Base-by-base conservation (phyloP, 2,888 invertebrate genomes). In the Philereme transversata region DNA sequence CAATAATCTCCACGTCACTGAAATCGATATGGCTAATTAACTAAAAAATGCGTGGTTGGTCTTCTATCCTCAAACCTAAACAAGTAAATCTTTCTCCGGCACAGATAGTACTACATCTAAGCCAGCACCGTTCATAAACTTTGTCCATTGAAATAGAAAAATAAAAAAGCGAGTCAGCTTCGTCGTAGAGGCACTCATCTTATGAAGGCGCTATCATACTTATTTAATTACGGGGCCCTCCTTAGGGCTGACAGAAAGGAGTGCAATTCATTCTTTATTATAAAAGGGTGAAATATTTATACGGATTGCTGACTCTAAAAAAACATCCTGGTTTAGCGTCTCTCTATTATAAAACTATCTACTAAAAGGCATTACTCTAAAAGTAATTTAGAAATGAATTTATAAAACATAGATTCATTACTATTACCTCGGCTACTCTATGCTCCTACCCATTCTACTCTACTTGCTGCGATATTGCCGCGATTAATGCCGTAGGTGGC, bases 21-120 rank as follows among this genome's bases (percentile, higher is more conserved):
- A 68, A 68, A 83, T 65, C 60, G 69, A 87, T 86, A 83, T 63
- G 69, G 86, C 86, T 87, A 88, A 87, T 87, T 87, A 87, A 76
- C 49, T 40, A 67, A 62, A 57, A 62, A 58, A 60, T 73, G 76
- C 54, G 73, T 53, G 53, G 67, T 59, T 11, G 52, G 45, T 34
- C 11, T 48, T 9, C 4, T 35, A 60, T 41, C 10, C 34, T 4
- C 41, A 58, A 46, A 36, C 57, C 48, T 41, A 51, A 57, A 22
- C 49, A 50, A 47, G 38, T 40, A 53, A 45, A 52, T 10, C 40
- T 45, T 35, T 11, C 53, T 33, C 22, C 51, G 44, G 60, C 40
- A 53, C 40, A 43, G 48, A 51, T 57, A 44, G 38, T 47, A 36
- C 45, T 44, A 47, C 5, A n/a, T 34, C 33, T n/a, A 51, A 11